Conservation (phyloP, 2,888 invertebrate genomes). For the Dicycla oo region DNA sequence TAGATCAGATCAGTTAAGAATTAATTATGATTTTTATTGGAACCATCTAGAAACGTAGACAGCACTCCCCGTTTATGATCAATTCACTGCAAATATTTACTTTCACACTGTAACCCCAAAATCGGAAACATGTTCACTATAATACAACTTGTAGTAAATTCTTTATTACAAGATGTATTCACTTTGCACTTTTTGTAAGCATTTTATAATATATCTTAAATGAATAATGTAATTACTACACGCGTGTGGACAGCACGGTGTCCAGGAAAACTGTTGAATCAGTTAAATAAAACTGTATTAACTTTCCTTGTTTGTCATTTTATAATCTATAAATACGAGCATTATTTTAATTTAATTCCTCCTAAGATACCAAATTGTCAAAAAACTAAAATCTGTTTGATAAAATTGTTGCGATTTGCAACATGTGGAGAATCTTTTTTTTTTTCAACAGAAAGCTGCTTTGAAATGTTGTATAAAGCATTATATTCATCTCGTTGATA, state of each 20-base stretch:
- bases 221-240: slow-evolving; percentile 27
- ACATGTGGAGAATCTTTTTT: background rate
- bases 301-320: slow-evolving; percentile 63
- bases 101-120: slow-evolving; percentile 55
- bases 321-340: slow-evolving; percentile 37
- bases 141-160: slow-evolving; percentile 14
- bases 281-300: slow-evolving; percentile 19
- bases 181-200: slow-evolving; percentile 19
- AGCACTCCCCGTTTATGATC: slow-evolving; percentile 36
- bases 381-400: background rate
- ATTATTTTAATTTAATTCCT: slow-evolving; percentile 18
- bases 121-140: slow-evolving; percentile 38
- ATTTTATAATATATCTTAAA: slow-evolving; percentile 8
- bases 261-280: slow-evolving; percentile 76
- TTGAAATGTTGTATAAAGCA: slow-evolving; percentile 5
- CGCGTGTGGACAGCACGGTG: slow-evolving; percentile 56
- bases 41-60: slow-evolving; percentile 49
- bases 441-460: slow-evolving; percentile 18
- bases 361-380: slow-evolving; percentile 7
- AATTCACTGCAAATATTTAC: slow-evolving; percentile 46
- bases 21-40: slow-evolving; percentile 45
- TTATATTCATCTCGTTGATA: slow-evolving; percentile 43
- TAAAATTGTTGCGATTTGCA: slow-evolving; percentile 3
- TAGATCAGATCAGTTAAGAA: slow-evolving; percentile 37
- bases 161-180: slow-evolving; percentile 11